Percentiles rank a stretch among this genome's conserved stretches.
Conservation (phyloP, 2,113 vertebrate genomes). For the Cricetomys ansorgei region DNA sequence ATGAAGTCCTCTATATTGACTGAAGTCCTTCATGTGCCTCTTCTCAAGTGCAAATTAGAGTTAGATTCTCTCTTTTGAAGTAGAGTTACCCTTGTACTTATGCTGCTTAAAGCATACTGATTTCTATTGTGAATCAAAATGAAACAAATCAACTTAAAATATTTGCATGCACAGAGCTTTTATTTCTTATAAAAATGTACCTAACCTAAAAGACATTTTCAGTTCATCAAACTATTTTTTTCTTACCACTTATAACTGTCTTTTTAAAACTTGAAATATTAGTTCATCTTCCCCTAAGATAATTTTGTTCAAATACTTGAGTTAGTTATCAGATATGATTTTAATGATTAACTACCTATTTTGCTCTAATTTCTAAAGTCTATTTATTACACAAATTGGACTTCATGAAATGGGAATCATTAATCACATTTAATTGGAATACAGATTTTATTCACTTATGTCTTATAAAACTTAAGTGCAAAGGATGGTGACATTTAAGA, state of each 20-base stretch:
- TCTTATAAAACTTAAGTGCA: slow-evolving; percentile 3
- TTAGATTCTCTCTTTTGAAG: slow-evolving; percentile 86
- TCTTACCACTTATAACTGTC: slow-evolving; percentile 62
- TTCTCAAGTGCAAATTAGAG: slow-evolving; percentile 88
- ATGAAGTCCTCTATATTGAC: slow-evolving; percentile 82
- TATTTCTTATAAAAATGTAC: slow-evolving; percentile 51
- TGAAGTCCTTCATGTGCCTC: slow-evolving; percentile 84
- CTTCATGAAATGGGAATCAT: slow-evolving; percentile 54
- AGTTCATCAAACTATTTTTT: slow-evolving; percentile 74
- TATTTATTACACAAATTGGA: slow-evolving; percentile 69
- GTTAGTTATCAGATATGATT: slow-evolving; percentile 76
- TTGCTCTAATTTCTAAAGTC: slow-evolving; percentile 55
- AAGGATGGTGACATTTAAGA: not conserved
- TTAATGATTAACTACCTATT: slow-evolving; percentile 71
- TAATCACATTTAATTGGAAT: slow-evolving; percentile 37
- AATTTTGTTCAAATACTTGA: slow-evolving; percentile 74
- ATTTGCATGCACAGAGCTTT: slow-evolving; percentile 63
- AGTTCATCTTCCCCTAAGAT: slow-evolving; percentile 58
- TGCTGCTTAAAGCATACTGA: slow-evolving; percentile 78
- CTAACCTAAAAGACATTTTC: slow-evolving; percentile 57
- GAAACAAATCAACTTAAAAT: slow-evolving; percentile 73
- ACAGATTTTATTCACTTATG: not conserved
- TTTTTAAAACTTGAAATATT: slow-evolving; percentile 70
- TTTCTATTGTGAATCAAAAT: slow-evolving; percentile 78
- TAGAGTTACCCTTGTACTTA: slow-evolving; percentile 76